Evolutionary conservation across 1,140 invertebrate species (phyloP).

Genomic region (Diachasma alloeum): DNA sequence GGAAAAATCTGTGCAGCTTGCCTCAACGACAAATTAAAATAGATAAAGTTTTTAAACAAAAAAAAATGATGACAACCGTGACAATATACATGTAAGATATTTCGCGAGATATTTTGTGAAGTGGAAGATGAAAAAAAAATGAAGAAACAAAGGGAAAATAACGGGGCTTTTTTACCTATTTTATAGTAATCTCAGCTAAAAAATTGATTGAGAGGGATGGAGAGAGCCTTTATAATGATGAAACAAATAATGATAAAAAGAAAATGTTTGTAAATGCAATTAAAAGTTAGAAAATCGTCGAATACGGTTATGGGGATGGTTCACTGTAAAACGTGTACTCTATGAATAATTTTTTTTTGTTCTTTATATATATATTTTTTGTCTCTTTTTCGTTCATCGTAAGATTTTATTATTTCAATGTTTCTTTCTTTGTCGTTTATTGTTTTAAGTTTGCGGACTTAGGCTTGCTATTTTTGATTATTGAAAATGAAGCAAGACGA

Average conservation of each 20-base stretch:
- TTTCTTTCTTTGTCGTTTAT: conserved; percentile 22
- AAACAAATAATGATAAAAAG: conserved; percentile 21
- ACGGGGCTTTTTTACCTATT: conserved; percentile 57
- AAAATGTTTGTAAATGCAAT: conserved; percentile 43
- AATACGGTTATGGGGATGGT: conserved; percentile 40
- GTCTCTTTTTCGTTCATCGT: not conserved
- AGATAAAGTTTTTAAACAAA: conserved; percentile 8
- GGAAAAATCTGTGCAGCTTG: not conserved
- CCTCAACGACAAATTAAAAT: conserved; percentile 1
- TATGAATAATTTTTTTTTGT: conserved; percentile 17
- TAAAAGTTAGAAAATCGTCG: conserved; percentile 42
- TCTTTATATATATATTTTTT: conserved; percentile 19
- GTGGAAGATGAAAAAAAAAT: not conserved
- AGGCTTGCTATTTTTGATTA: conserved; percentile 39
- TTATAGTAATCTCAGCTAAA: conserved; percentile 55
- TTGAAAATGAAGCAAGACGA: not conserved
- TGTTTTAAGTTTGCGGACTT: conserved; percentile 38
- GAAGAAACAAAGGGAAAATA: not conserved
- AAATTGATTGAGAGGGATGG: conserved; percentile 29
- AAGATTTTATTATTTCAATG: conserved; percentile 9
- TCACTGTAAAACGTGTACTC: conserved; percentile 44
- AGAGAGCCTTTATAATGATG: conserved; percentile 4
- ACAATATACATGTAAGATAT: conserved; percentile 25
- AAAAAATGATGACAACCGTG: conserved; percentile 18
- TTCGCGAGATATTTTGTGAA: conserved; percentile 55